Conservation (phyloP, 2,113 vertebrate species). For the Crotalus horridus region DNA sequence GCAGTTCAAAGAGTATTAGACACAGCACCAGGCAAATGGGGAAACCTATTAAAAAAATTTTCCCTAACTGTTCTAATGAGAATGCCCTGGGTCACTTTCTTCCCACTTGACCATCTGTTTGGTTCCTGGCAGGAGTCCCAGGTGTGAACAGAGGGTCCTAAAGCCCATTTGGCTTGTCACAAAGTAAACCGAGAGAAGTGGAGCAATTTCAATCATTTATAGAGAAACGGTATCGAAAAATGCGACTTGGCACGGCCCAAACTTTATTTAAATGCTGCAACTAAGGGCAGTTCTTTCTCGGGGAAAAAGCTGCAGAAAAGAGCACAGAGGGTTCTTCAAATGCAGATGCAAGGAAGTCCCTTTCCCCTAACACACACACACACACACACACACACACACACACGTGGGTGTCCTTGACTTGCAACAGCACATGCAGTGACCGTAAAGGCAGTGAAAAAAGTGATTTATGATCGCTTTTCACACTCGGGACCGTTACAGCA, state of each 20-base stretch:
- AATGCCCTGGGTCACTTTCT: slow-evolving; percentile 69
- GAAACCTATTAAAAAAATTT: slow-evolving; percentile 72
- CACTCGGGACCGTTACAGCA: too few species aligned
- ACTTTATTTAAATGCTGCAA: slow-evolving; percentile 26
- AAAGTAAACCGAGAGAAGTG: slow-evolving; percentile 54
- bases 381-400: too few species aligned
- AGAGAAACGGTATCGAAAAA: slow-evolving; percentile 42
- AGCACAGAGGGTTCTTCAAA: slow-evolving; percentile 19
- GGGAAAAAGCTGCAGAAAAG: background rate
- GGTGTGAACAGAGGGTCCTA: slow-evolving; percentile 64
- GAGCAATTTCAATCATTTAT: slow-evolving; percentile 58
- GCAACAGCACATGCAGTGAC: too few species aligned
- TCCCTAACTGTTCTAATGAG: slow-evolving; percentile 76
- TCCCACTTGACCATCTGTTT: slow-evolving; percentile 77
- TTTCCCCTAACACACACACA: slow-evolving; percentile 17
- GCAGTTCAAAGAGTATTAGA: slow-evolving; percentile 75
- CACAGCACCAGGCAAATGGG: slow-evolving; percentile 65
- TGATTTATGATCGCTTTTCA: too few species aligned
- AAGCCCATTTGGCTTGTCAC: slow-evolving; percentile 68
- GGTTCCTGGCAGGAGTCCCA: slow-evolving; percentile 69
- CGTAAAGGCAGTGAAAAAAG: too few species aligned
- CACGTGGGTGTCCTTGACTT: background rate
- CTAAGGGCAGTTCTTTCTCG: slow-evolving; percentile 23
- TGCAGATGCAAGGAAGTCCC: slow-evolving; percentile 26
- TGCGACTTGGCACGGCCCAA: slow-evolving; percentile 7